Conservation (phyloP, 1,140 invertebrate species). For the Bicyclus anynana region DNA sequence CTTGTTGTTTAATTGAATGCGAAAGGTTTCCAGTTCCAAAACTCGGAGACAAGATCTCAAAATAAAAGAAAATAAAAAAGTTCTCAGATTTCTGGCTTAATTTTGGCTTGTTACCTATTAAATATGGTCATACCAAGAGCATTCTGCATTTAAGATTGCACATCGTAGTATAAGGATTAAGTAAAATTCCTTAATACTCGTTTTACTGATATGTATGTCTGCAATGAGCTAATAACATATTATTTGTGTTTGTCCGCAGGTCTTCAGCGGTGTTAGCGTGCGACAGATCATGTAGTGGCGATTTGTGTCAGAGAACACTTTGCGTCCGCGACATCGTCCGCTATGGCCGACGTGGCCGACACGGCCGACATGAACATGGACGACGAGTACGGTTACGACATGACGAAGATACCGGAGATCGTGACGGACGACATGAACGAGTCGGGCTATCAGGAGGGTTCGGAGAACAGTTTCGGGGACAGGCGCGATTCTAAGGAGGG, state of each 20-base stretch:
- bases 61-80: no score
- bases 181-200: no score
- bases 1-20: no score
- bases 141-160: no score
- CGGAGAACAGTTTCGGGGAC: conserved; percentile 61
- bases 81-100: no score
- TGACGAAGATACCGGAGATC: conserved; percentile 63
- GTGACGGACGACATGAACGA: conserved; percentile 68
- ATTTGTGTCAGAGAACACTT: conserved; percentile 29
- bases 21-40: no score
- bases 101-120: no score
- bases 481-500: conserved; percentile 64
- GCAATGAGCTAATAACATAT: background rate
- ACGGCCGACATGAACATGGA: conserved; percentile 47
- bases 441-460: conserved; percentile 65
- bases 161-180: no score
- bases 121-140: no score
- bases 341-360: conserved; percentile 62
- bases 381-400: conserved; percentile 62
- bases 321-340: conserved; percentile 24
- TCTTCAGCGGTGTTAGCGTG: conserved; percentile 42
- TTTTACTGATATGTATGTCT: no score
- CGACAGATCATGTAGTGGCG: conserved; percentile 60
- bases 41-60: no score
- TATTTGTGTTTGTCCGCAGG: conserved; percentile 42